Conservation (phyloP, 2,797 vertebrate species). For the Xenops minutus region DNA sequence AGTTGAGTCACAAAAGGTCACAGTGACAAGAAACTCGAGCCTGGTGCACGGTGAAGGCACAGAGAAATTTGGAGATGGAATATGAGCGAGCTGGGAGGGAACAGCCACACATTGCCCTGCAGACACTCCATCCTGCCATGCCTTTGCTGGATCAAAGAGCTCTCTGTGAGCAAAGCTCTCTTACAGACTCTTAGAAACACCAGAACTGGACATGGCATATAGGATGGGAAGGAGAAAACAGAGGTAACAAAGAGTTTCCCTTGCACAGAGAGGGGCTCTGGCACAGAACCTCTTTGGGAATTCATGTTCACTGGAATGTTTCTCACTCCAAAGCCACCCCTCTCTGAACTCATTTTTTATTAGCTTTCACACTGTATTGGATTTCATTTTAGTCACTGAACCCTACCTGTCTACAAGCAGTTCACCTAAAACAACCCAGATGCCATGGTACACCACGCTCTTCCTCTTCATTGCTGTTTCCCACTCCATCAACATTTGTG, state of each 20-base stretch:
- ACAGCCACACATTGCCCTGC: neutral
- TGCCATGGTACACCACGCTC: neutral
- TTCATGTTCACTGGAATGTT: neutral
- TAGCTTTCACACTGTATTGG: neutral
- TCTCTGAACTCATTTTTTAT: neutral
- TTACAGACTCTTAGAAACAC: neutral
- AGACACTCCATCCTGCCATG: too few relatives aligned
- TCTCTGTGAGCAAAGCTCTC: neutral
- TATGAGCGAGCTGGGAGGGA: neutral
- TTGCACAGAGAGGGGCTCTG: neutral
- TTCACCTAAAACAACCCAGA: neutral
- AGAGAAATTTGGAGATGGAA: neutral
- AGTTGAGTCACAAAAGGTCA: neutral
- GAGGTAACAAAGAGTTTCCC: neutral
- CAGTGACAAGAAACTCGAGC: neutral
- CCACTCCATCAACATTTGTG: neutral
- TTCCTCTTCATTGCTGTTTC: neutral
- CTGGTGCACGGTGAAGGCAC: neutral
- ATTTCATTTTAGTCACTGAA: neutral
- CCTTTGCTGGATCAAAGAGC: neutral
- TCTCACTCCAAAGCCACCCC: neutral
- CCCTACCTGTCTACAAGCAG: neutral
- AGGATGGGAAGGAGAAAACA: neutral
- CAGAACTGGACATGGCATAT: neutral
- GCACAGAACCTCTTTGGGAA: neutral